Evolutionary conservation across 2,797 vertebrate species (phyloP), one percentile per base, ranked within the genome.

Genomic region (Manis crassicaudata): DNA sequence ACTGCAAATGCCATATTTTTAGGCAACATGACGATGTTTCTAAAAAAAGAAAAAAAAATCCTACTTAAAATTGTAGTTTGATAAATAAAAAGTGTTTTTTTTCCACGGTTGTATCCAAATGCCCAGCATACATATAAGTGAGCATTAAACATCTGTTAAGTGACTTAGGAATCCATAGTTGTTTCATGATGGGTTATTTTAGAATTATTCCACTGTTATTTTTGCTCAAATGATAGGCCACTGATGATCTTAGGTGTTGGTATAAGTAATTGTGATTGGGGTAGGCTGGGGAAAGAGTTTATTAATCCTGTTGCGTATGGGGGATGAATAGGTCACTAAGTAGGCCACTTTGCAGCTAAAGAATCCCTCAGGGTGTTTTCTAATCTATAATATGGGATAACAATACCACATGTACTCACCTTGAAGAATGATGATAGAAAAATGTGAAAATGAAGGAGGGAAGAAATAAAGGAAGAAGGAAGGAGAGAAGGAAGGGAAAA

Each of bases 51-150:
- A 50, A 79, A 79, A 79, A 62, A 70, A 68, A 58, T 65, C 12
- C 4, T 52, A 63, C 65, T 63, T 97, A 79, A 95, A 52, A 75
- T 25, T 60, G 10, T 85, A 95, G 88, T 65, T 70, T 43, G 90
- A 5, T 68, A 87, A 70, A 54, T 93, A 80, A 92, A 95, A 88
- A 52, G 5, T 67, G 8, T 40, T 43, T 94, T 95, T 95, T 95
- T 90, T 65, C 37, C 16, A 80, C 9, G 46, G 2, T 73, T 83
- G 11, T 95, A 77, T 79, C 70, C 13, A 46, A 84, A 70, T 65
- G 46, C 12, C 63, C 90, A 43, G 2, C 23, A 88, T 9, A 89
- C 50, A n/a, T 37, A 16, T 56, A 93, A 82, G 21, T 6, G 65
- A 82, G 16, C 40, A 77, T 18, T 70, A 87, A 92, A 93, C 27